These are phyloP conservation scores for Euzophera pinguis DNA, from an alignment of 2,888 invertebrate species.

Conservation along the genomic window DNA sequence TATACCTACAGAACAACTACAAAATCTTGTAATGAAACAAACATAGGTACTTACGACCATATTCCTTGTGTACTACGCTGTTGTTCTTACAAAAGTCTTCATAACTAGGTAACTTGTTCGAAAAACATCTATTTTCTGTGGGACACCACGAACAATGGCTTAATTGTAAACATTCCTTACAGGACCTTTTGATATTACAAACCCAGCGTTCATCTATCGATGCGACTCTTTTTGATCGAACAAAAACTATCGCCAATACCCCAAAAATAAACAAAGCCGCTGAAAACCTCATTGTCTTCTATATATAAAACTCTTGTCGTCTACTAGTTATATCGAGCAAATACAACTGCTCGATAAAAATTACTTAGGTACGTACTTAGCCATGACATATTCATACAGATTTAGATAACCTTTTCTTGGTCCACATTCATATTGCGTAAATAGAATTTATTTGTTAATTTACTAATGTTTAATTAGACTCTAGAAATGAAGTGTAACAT, in stretches of 20 bases:
- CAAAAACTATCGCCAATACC: constrained; percentile 26
- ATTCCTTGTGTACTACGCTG: constrained; percentile 43
- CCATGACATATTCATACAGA: constrained; percentile 56
- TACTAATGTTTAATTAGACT: neutral
- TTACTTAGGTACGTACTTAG: too few species aligned
- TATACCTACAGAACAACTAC: neutral
- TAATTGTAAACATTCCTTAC: constrained; percentile 55
- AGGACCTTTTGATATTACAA: constrained; percentile 57
- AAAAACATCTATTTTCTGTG: constrained; percentile 54
- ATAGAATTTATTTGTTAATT: constrained; percentile 17
- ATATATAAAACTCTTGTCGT: neutral
- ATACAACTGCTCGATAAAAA: constrained; percentile 35
- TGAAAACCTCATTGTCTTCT: constrained; percentile 12
- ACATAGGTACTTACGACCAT: constrained; percentile 44
- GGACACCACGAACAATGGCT: constrained; percentile 67
- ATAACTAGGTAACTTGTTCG: constrained; percentile 34
- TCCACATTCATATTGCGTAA: constrained; percentile 30
- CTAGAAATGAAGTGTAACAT: too few species aligned
- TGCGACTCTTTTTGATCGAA: constrained; percentile 28
- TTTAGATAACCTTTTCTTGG: constrained; percentile 62
- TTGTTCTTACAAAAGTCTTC: constrained; percentile 46
- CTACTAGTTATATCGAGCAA: neutral
- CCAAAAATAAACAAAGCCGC: constrained; percentile 22
- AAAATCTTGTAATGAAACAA: neutral
- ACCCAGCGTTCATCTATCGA: constrained; percentile 52